Base-by-base conservation (phyloP, 2,113 vertebrate genomes). In the Poecile atricapillus region DNA sequence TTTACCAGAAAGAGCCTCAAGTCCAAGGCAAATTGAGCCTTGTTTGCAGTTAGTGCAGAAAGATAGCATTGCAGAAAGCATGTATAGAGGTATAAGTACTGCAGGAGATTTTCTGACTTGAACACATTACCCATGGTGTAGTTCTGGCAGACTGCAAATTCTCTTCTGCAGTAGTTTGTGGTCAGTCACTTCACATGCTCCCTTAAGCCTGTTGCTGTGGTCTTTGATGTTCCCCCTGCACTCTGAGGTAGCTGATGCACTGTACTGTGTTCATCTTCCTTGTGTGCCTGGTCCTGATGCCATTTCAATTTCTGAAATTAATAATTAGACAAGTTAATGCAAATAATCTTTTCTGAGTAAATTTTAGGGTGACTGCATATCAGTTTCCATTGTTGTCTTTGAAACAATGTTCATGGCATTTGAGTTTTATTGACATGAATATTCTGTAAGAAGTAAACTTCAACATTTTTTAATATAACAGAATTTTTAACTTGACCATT, bases 161-260 rank as follows among this genome's bases (percentile, higher is more conserved):
- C 74, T 82, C 78, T 85, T 87, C 70, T 93, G 71, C 87, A 35
- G 91, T 87, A 82, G 70, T 94, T 91, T 43, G 46, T 87, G 70
- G 59, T 53, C 84, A 74, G 84, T 94, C 74, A 73, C 81, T 89
- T 91, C 70, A 76, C 41, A 35, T 4, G 17, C 74, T 94, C 25
- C 74, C 46, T 85, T 65, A 62, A 74, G 68, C 50, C 75, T 92
- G 35, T 81, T 94, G 83, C 63, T 95, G 91, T 76, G 74, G 69
- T 89, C 53, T 91, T 65, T 87, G 79, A 69, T 94, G 76, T 93
- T 91, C 64, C 31, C 92, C 17, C 49, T 81, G 64, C 15, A 20
- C 71, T 86, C 59, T 41, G 64, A 81, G 76, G 88, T n/a, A 56
- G 80, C 67, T 24, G 20, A 70, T 84, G 47, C 44, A 22, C 46